phyloP scores from a whole-genome alignment of 2,797 vertebrate species.

The Ataeniobius toweri region DNA sequence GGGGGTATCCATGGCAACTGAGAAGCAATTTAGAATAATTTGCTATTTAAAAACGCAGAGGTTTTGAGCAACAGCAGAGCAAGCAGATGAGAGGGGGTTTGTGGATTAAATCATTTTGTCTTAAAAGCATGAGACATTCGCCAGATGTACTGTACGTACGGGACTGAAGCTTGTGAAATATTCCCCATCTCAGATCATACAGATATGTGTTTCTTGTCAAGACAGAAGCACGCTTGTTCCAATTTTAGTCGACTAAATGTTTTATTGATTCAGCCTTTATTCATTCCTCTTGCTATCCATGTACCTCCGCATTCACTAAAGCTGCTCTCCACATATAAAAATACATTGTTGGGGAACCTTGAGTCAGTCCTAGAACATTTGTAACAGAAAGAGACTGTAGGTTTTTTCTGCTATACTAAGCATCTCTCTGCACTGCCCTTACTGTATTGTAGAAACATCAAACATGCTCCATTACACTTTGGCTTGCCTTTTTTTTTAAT shows the following conservation, averaged over 20 bases:
- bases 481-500: conserved; percentile 27
- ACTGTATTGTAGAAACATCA: conserved; percentile 66
- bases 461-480: conserved; percentile 54
- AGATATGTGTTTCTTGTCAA: conserved; percentile 60
- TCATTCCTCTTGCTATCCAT: conserved; percentile 63
- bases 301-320: conserved; percentile 56
- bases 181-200: conserved; percentile 58
- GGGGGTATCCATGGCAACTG: conserved; percentile 78
- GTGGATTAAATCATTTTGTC: conserved; percentile 66
- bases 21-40: conserved; percentile 78
- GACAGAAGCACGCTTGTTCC: conserved; percentile 67
- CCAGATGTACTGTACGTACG: conserved; percentile 56
- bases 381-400: conserved; percentile 14
- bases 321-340: conserved; percentile 61
- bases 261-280: conserved; percentile 77
- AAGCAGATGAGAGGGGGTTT: conserved; percentile 40
- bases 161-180: conserved; percentile 55
- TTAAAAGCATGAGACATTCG: conserved; percentile 63
- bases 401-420: conserved; percentile 45
- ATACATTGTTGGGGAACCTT: conserved; percentile 61
- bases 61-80: conserved; percentile 62
- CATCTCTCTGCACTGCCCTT: conserved; percentile 57
- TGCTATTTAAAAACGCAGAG: conserved; percentile 76
- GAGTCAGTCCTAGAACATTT: conserved; percentile 25
- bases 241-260: conserved; percentile 71